Conservation (phyloP, 2,797 vertebrate genomes). For the Paedocypris micromegethes region DNA sequence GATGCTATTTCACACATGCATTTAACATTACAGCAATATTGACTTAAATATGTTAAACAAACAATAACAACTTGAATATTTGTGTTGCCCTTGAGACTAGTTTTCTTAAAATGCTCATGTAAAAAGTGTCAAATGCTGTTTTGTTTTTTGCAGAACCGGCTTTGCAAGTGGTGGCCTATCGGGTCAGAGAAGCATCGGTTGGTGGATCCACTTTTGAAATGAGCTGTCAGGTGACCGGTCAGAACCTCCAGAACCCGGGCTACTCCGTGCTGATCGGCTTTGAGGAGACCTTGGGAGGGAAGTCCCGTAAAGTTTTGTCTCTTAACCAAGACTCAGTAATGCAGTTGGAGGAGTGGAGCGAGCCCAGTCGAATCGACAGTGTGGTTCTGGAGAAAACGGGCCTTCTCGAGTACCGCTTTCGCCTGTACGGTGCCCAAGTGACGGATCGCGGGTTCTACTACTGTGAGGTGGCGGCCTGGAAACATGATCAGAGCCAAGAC, state of each 20-base stretch:
- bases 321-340: conserved; percentile 81
- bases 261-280: conserved; percentile 83
- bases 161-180: conserved; percentile 75
- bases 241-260: conserved; percentile 79
- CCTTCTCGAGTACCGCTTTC: conserved; percentile 81
- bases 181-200: conserved; percentile 75
- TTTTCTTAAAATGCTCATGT: too few relatives aligned
- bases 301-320: conserved; percentile 75
- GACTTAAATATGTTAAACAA: too few relatives aligned
- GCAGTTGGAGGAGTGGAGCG: conserved; percentile 75
- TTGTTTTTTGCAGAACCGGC: conserved; percentile 69
- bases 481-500: conserved; percentile 63
- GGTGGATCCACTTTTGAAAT: conserved; percentile 92
- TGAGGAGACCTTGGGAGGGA: conserved; percentile 64
- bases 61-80: too few relatives aligned
- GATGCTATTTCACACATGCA: too few relatives aligned
- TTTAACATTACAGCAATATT: too few relatives aligned
- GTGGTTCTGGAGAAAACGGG: conserved; percentile 83
- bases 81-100: too few relatives aligned
- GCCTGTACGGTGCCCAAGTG: conserved; percentile 82
- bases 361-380: conserved; percentile 73
- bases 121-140: neutral
- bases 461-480: conserved; percentile 84
- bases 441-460: conserved; percentile 85
- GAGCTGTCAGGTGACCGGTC: conserved; percentile 75